These are phyloP conservation scores for Resseliella maxima DNA, from an alignment of 2,888 invertebrate species.

Conservation along the genomic window DNA sequence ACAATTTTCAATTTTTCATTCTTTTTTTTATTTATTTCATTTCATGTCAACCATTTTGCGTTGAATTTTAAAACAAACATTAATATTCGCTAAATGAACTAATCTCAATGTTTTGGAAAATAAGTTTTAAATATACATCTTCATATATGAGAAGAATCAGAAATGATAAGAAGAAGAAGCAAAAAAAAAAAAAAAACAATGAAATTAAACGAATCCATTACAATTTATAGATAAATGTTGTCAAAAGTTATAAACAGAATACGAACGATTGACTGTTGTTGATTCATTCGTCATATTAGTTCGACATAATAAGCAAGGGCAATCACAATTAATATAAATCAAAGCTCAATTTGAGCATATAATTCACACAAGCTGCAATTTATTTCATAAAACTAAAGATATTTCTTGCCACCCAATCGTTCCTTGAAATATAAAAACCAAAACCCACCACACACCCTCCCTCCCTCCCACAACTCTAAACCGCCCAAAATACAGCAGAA, in stretches of 20 bases:
- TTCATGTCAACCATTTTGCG: too few species aligned
- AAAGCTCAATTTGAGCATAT: background rate
- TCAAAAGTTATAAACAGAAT: background rate
- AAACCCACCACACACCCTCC: too few species aligned
- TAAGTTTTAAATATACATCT: background rate
- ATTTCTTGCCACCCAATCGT: background rate
- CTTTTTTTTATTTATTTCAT: too few species aligned
- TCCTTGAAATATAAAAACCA: background rate
- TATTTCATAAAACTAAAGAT: background rate
- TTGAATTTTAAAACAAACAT: background rate
- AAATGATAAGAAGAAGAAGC: background rate
- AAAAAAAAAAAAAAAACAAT: background rate
- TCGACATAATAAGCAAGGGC: background rate
- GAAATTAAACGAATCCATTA: background rate
- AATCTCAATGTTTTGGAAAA: background rate
- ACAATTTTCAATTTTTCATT: too few species aligned
- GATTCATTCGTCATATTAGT: background rate
- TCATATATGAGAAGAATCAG: too few species aligned
- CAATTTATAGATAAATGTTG: background rate
- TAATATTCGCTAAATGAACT: background rate
- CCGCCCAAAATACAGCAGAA: constrained; percentile 26
- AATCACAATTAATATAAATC: background rate
- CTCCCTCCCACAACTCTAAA: too few species aligned
- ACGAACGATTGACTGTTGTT: background rate
- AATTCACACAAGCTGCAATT: background rate